Evolutionary conservation across 2,888 invertebrate species (phyloP).

Genomic region (Eilema sororculum): DNA sequence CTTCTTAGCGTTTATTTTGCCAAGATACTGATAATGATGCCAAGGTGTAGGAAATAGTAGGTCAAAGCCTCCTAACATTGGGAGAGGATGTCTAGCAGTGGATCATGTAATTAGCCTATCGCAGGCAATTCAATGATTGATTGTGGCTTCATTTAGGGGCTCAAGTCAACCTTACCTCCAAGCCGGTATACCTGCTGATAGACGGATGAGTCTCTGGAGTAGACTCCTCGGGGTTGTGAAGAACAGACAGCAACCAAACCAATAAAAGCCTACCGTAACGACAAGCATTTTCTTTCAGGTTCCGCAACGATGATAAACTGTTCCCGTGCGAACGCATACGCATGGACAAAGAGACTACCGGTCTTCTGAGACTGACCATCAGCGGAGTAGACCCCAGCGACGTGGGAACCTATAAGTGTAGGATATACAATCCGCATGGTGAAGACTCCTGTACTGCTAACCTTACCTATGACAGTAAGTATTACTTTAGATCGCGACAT

Average conservation of each 20-base stretch:
- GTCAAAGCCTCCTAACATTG: too few relatives aligned
- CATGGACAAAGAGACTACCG: constrained; percentile 94
- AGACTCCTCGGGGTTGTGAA: too few relatives aligned
- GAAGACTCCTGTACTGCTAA: constrained; percentile 93
- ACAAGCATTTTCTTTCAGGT: constrained; percentile 68
- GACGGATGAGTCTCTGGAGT: too few relatives aligned
- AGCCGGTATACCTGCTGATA: too few relatives aligned
- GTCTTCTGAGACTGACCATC: constrained; percentile 93
- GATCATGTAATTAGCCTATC: too few relatives aligned
- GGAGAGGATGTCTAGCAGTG: too few relatives aligned
- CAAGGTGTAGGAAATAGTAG: neutral
- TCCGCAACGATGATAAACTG: constrained; percentile 92
- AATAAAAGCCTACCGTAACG: neutral
- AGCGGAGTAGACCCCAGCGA: constrained; percentile 92
- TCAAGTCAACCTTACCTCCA: too few relatives aligned
- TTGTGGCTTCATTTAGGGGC: too few relatives aligned
- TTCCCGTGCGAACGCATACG: constrained; percentile 94
- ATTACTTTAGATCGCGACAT: neutral
- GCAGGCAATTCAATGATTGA: too few relatives aligned
- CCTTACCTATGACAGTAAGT: constrained; percentile 93
- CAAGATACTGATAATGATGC: neutral
- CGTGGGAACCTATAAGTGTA: constrained; percentile 94
- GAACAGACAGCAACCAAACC: too few relatives aligned
- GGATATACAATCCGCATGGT: constrained; percentile 94
- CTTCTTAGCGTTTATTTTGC: neutral